phyloP scores from a whole-genome alignment of 2,113 vertebrate species.

The Corythoichthys intestinalis region DNA sequence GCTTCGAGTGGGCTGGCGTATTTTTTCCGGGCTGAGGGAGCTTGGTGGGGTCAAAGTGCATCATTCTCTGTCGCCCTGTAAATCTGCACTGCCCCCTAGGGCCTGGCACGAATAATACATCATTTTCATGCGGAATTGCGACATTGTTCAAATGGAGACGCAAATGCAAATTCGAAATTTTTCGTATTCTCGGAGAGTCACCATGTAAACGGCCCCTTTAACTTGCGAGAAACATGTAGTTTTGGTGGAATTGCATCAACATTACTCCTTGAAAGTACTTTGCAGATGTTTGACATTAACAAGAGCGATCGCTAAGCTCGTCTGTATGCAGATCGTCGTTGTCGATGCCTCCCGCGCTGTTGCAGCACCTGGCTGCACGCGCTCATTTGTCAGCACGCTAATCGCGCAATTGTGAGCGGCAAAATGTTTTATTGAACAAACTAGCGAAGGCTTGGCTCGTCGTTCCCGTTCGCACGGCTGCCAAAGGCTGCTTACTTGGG shows the following conservation, averaged over 20 bases:
- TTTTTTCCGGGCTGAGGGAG: too few species aligned
- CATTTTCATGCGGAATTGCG: too few species aligned
- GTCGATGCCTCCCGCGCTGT: slow-evolving; percentile 11
- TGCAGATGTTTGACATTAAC: background rate
- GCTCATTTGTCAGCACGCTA: background rate
- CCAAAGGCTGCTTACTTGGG: background rate
- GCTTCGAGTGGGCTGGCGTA: too few species aligned
- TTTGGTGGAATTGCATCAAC: background rate
- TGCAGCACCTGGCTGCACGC: slow-evolving; percentile 11
- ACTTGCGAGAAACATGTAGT: too few species aligned
- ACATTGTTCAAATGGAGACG: too few species aligned
- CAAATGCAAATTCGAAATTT: too few species aligned
- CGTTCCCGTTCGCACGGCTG: background rate
- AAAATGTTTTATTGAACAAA: slow-evolving; percentile 4
- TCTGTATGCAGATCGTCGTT: slow-evolving; percentile 10
- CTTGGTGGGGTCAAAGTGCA: too few species aligned
- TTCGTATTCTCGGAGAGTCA: too few species aligned
- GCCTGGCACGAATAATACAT: too few species aligned
- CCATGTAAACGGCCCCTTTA: too few species aligned
- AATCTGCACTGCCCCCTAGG: too few species aligned
- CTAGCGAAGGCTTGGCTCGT: background rate
- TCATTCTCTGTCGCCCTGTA: too few species aligned
- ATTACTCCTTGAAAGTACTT: background rate
- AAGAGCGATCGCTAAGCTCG: slow-evolving; percentile 1
- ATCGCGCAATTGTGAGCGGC: background rate